A percentile compares a stretch with the other conserved stretches of the same genome.
Evolutionary conservation across 1,140 invertebrate genomes (phyloP).

Genomic region (Theocolax elegans): DNA sequence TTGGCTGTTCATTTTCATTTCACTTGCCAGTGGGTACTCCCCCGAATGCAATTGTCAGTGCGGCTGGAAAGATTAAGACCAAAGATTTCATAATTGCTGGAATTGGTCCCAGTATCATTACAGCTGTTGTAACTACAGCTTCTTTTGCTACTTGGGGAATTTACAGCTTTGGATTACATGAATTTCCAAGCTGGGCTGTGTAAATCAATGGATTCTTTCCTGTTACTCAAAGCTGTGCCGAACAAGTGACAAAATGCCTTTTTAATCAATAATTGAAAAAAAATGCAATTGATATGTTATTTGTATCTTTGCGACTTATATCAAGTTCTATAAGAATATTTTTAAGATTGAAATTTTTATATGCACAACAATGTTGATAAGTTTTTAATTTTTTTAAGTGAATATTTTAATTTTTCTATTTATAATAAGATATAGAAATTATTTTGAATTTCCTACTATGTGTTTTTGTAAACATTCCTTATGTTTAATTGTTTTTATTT

Average conservation of each 20-base stretch:
- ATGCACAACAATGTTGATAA: no score
- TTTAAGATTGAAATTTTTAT: no score
- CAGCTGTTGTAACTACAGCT: slow-evolving; percentile 74
- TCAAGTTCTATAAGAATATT: neutral
- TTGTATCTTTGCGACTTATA: neutral
- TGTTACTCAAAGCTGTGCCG: neutral
- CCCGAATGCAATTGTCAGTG: slow-evolving; percentile 94
- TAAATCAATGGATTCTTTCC: slow-evolving; percentile 1
- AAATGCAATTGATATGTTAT: neutral
- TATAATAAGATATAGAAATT: no score
- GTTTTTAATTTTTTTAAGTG: no score
- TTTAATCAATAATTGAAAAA: slow-evolving; percentile 6
- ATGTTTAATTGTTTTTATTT: no score
- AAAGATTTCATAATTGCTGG: slow-evolving; percentile 84
- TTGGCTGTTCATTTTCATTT: slow-evolving; percentile 72
- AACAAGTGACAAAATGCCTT: neutral
- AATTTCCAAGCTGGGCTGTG: slow-evolving; percentile 68
- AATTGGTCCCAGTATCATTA: slow-evolving; percentile 81
- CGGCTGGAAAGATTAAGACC: slow-evolving; percentile 80
- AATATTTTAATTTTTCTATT: no score
- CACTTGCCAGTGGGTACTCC: slow-evolving; percentile 87
- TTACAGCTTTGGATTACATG: slow-evolving; percentile 69
- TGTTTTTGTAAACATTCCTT: no score
- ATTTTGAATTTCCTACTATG: no score
- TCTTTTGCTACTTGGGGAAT: slow-evolving; percentile 77